Evolutionary conservation across 2,888 invertebrate genomes (phyloP).

Genomic region (Drosophila prolongata): DNA sequence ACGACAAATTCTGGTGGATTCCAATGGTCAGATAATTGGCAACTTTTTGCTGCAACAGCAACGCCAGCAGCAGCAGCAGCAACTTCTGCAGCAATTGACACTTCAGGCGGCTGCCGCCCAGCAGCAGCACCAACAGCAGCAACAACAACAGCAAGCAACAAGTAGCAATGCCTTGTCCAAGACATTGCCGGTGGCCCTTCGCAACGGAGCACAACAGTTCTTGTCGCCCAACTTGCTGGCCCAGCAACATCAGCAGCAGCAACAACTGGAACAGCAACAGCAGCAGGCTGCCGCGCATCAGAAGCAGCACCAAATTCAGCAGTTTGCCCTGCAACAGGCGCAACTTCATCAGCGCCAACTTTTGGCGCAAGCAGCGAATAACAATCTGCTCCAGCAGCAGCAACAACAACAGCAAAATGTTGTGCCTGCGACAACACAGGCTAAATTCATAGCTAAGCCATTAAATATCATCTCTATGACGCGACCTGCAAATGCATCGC

Average conservation of each 20-base stretch:
- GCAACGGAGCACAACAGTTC: constrained; percentile 77
- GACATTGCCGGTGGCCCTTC: constrained; percentile 69
- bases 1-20: constrained; percentile 82
- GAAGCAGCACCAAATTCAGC: constrained; percentile 76
- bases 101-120: constrained; percentile 63
- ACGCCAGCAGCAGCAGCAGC: constrained; percentile 65
- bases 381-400: constrained; percentile 65
- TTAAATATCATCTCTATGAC: constrained; percentile 82
- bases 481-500: constrained; percentile 62
- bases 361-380: constrained; percentile 70
- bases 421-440: constrained; percentile 48
- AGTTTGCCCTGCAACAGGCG: constrained; percentile 73
- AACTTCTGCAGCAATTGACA: constrained; percentile 62
- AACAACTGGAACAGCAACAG: constrained; percentile 63
- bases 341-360: constrained; percentile 74
- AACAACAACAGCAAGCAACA: constrained; percentile 65
- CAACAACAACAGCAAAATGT: constrained; percentile 63
- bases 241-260: constrained; percentile 69
- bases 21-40: constrained; percentile 83
- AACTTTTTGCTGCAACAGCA: constrained; percentile 78
- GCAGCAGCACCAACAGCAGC: constrained; percentile 62
- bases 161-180: constrained; percentile 63
- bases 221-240: constrained; percentile 59
- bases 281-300: constrained; percentile 60
- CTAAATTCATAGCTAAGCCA: constrained; percentile 82